phyloP scores from a whole-genome alignment of 1,140 invertebrate species.

The Neelides sp. region DNA sequence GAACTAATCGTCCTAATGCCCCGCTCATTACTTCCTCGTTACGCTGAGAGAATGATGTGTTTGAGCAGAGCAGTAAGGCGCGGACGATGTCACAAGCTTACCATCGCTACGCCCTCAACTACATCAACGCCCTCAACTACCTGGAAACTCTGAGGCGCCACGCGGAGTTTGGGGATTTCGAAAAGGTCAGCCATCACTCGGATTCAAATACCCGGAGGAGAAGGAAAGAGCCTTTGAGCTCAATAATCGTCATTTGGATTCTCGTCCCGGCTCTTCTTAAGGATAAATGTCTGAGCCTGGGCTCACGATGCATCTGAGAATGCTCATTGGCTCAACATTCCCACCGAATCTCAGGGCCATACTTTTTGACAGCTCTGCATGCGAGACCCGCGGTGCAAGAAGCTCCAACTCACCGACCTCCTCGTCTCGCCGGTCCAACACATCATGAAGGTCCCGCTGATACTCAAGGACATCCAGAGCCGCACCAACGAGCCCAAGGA shows the following conservation, averaged over 20 bases:
- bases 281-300: neutral
- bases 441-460: constrained; percentile 54
- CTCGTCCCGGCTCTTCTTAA: too few species aligned
- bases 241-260: too few species aligned
- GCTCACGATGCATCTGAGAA: neutral
- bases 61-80: constrained; percentile 37
- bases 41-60: too few species aligned
- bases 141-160: constrained; percentile 46
- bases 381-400: constrained; percentile 48
- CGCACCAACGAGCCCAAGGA: constrained; percentile 46
- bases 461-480: constrained; percentile 48
- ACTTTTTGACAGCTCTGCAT: constrained; percentile 43
- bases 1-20: neutral
- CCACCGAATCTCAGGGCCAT: neutral
- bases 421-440: constrained; percentile 55
- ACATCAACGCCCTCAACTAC: constrained; percentile 49
- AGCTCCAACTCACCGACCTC: constrained; percentile 52
- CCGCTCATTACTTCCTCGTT: neutral
- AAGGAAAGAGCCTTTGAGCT: too few species aligned
- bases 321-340: neutral
- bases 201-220: neutral
- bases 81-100: constrained; percentile 43
- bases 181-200: constrained; percentile 42
- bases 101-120: constrained; percentile 50
- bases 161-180: constrained; percentile 48